A percentile compares a stretch with the other conserved stretches of the same genome.
These are phyloP conservation scores for Plemyria rubiginata DNA, from an alignment of 2,888 invertebrate species.

Conservation along the genomic window DNA sequence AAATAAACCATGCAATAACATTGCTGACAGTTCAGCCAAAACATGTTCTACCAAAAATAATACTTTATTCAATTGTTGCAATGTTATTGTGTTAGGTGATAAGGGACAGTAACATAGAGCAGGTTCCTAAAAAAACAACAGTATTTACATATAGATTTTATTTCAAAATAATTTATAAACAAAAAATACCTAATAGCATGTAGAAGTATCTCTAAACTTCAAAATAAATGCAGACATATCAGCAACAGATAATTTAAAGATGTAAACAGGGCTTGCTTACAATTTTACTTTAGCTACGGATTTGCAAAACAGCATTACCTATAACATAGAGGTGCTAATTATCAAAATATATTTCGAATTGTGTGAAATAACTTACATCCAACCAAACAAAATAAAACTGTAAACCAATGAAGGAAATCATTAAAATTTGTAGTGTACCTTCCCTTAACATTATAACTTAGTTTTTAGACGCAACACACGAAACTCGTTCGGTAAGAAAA, in stretches of 20 bases:
- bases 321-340: not conserved
- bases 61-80: too few species aligned
- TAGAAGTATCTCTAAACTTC: constrained; percentile 20
- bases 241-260: constrained; percentile 2
- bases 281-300: not conserved
- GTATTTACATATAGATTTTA: constrained; percentile 15
- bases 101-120: too few species aligned
- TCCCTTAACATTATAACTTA: too few species aligned
- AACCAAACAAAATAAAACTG: not conserved
- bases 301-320: not conserved
- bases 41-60: too few species aligned
- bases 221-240: constrained; percentile 29
- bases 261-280: not conserved
- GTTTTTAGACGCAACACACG: too few species aligned
- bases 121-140: constrained; percentile 11
- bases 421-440: not conserved
- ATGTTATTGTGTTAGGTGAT: too few species aligned
- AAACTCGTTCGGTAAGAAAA: too few species aligned
- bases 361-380: not conserved
- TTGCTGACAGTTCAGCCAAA: too few species aligned
- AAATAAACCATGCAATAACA: too few species aligned
- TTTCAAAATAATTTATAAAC: constrained; percentile 26
- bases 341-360: not conserved
- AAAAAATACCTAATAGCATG: constrained; percentile 27
- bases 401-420: not conserved